These are phyloP conservation scores for Charadrius vociferus DNA, from an alignment of 2,113 vertebrate species.

Conservation along the genomic window DNA sequence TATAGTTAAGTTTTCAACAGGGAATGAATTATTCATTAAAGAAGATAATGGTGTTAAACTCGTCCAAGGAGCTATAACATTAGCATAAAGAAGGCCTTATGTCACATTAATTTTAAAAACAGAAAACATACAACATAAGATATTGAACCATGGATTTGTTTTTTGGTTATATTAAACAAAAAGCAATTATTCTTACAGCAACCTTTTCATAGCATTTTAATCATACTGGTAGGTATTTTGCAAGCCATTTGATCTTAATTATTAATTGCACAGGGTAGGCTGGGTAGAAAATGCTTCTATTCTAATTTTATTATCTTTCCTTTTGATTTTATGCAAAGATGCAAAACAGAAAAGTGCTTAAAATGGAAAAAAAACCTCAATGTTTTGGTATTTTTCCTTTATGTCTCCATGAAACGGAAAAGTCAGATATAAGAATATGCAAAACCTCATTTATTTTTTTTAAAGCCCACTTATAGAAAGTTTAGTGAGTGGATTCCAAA, in stretches of 20 bases:
- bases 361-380: not conserved
- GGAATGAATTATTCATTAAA: constrained; percentile 83
- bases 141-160: constrained; percentile 41
- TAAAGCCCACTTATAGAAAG: not conserved
- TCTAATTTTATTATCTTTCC: constrained; percentile 20
- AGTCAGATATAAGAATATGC: not conserved
- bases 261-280: constrained; percentile 52
- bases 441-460: not conserved
- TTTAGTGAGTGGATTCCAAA: not conserved
- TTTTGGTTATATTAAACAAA: constrained; percentile 71
- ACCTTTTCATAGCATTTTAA: constrained; percentile 65
- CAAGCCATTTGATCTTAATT: constrained; percentile 63
- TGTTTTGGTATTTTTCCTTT: not conserved
- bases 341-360: not conserved
- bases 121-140: constrained; percentile 73
- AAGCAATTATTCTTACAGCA: constrained; percentile 66
- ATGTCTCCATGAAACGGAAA: not conserved
- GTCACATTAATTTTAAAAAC: constrained; percentile 78
- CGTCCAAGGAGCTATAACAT: constrained; percentile 77
- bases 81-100: constrained; percentile 79
- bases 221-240: constrained; percentile 28
- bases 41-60: constrained; percentile 77
- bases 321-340: constrained; percentile 37
- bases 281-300: not conserved
- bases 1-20: constrained; percentile 78